phyloP scores from a whole-genome alignment of 2,113 vertebrate species.

The Pygoscelis adeliae region DNA sequence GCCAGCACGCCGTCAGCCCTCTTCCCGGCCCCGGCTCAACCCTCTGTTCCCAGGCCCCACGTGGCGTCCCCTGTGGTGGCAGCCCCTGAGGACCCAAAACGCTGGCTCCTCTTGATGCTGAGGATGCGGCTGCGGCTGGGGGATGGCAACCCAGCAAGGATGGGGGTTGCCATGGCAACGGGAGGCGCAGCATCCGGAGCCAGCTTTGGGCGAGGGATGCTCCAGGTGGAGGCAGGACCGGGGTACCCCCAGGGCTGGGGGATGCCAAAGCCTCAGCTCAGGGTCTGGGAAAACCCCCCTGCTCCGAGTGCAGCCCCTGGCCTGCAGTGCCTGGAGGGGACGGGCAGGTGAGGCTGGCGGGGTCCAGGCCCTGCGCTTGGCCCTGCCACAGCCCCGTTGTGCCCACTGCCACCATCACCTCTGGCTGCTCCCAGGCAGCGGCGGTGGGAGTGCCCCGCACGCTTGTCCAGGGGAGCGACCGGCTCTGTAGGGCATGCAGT shows the following conservation, averaged over 20 bases:
- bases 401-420: background rate
- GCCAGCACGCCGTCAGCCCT: background rate
- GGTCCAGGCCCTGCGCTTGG: background rate
- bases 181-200: background rate
- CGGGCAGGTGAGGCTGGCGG: background rate
- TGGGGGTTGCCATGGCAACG: constrained; percentile 53
- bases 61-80: accelerated
- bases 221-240: background rate
- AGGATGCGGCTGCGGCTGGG: constrained; percentile 23
- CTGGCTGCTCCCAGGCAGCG: background rate
- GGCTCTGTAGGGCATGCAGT: background rate
- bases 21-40: accelerated
- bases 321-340: background rate
- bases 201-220: constrained; percentile 10
- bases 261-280: background rate
- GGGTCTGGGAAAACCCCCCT: background rate
- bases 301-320: background rate
- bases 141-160: constrained; percentile 53
- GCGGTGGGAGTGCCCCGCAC: accelerated
- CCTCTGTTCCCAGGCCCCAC: background rate
- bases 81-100: background rate
- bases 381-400: background rate
- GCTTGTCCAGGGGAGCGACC: accelerated
- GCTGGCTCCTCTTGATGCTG: background rate
- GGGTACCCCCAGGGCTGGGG: background rate